Evolutionary conservation across 2,797 vertebrate genomes (phyloP).

Genomic region (Remorina albescens): DNA sequence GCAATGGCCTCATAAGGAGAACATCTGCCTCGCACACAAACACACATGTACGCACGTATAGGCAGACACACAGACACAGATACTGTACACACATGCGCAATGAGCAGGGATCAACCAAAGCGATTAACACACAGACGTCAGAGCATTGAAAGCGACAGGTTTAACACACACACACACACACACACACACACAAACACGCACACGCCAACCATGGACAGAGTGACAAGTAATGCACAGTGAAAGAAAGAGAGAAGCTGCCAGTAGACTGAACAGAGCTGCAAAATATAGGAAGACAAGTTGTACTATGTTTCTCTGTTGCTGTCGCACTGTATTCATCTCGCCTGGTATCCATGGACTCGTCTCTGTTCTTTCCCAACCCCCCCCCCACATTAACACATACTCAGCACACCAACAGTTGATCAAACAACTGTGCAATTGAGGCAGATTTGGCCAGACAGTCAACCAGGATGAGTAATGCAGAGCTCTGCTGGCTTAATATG

Average conservation of each 20-base stretch:
- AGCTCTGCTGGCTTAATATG: constrained; percentile 67
- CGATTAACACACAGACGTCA: constrained; percentile 81
- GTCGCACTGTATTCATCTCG: constrained; percentile 34
- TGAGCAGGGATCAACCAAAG: constrained; percentile 84
- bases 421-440: constrained; percentile 70
- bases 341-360: constrained; percentile 28
- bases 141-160: constrained; percentile 68
- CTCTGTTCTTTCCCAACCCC: constrained; percentile 20
- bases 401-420: constrained; percentile 58
- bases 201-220: background rate
- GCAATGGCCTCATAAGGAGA: constrained; percentile 78
- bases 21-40: constrained; percentile 81
- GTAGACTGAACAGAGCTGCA: constrained; percentile 39
- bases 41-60: constrained; percentile 20
- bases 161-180: constrained; percentile 40
- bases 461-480: constrained; percentile 67
- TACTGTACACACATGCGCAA: constrained; percentile 50
- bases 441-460: constrained; percentile 64
- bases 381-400: constrained; percentile 43
- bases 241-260: constrained; percentile 30
- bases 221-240: constrained; percentile 46
- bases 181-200: constrained; percentile 1
- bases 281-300: constrained; percentile 52
- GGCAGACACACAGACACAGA: constrained; percentile 37
- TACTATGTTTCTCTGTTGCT: constrained; percentile 35